Conservation (phyloP, 1,140 invertebrate species). For the Tetranychus cinnabarinus region DNA sequence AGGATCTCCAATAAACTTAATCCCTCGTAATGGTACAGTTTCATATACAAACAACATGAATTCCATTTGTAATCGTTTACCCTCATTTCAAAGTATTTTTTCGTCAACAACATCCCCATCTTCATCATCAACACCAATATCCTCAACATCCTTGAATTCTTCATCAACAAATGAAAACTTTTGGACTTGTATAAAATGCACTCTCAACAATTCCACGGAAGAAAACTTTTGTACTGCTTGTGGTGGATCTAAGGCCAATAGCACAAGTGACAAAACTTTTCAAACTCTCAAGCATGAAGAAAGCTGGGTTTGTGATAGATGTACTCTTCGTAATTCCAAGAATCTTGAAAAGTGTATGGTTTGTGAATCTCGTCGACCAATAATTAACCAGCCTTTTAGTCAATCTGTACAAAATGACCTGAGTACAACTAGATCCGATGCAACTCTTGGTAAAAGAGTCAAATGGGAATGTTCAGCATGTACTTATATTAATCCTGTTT, state of each 20-base stretch:
- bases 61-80: not conserved
- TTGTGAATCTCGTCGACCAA: slow-evolving; percentile 24
- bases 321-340: slow-evolving; percentile 58
- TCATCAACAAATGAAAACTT: not conserved
- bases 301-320: slow-evolving; percentile 46
- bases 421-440: not conserved
- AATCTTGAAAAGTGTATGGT: slow-evolving; percentile 43
- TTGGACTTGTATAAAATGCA: slow-evolving; percentile 71
- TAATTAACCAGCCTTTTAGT: not conserved
- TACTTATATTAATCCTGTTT: slow-evolving; percentile 17
- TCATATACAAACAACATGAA: not conserved
- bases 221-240: slow-evolving; percentile 50
- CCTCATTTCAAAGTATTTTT: not conserved
- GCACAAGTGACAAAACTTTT: slow-evolving; percentile 15
- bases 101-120: slow-evolving; percentile 46
- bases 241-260: slow-evolving; percentile 47
- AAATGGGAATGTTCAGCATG: slow-evolving; percentile 19
- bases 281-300: slow-evolving; percentile 29
- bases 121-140: slow-evolving; percentile 65
- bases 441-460: slow-evolving; percentile 3
- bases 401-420: not conserved
- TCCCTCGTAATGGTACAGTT: not conserved
- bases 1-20: not conserved
- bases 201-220: slow-evolving; percentile 43
- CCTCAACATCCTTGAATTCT: slow-evolving; percentile 32